Evolutionary conservation across 2,113 vertebrate species (phyloP).

Genomic region (Pimephales promelas): DNA sequence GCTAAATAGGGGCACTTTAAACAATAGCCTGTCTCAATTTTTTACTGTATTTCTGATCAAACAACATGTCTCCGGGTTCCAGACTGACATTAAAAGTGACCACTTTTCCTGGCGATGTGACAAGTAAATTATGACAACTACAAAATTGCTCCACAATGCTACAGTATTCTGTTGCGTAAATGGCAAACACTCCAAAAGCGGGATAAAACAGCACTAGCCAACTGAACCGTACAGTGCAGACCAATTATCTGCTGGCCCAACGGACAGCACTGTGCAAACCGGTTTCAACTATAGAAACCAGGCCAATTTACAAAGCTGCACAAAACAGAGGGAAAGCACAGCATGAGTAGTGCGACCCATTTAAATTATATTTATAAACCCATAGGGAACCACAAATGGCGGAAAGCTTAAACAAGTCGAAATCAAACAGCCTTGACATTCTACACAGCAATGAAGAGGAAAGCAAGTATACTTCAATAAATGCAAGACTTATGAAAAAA

Average conservation of each 20-base stretch:
- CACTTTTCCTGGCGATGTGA: neutral
- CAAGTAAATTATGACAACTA: too few relatives aligned
- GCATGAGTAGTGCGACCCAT: neutral
- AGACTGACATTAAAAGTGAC: neutral
- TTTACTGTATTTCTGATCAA: neutral
- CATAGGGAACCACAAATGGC: conserved; percentile 10
- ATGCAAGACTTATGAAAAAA: neutral
- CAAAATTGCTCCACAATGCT: neutral
- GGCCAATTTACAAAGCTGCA: conserved; percentile 29
- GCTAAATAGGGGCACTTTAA: too few relatives aligned
- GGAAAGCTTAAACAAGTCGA: neutral
- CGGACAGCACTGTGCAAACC: neutral
- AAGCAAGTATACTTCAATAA: neutral
- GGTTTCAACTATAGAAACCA: neutral
- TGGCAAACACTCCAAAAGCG: conserved; percentile 1
- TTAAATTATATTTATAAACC: conserved; percentile 18
- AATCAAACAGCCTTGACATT: conserved; percentile 11
- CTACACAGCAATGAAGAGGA: neutral
- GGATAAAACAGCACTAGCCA: neutral
- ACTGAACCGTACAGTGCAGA: neutral
- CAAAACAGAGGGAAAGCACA: conserved; percentile 14
- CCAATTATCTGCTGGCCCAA: conserved; percentile 16
- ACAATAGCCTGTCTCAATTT: too few relatives aligned
- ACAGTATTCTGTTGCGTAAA: conserved; percentile 3
- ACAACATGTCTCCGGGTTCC: neutral